Conservation (phyloP, 2,113 vertebrate species). For the Plotosus lineatus region DNA sequence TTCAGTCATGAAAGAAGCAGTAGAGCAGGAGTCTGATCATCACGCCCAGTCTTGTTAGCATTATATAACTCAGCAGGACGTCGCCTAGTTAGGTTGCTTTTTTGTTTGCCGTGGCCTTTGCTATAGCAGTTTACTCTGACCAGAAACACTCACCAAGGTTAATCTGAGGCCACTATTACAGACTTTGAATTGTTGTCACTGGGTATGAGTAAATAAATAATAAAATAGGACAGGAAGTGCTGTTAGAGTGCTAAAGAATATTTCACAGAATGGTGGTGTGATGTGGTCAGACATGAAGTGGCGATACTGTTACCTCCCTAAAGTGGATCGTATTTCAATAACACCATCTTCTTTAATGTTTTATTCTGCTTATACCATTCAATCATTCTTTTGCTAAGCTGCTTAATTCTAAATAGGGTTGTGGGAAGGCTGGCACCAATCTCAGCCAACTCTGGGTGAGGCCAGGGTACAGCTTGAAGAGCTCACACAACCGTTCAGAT, state of each 20-base stretch:
- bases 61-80: neutral
- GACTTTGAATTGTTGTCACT: neutral
- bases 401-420: too few relatives aligned
- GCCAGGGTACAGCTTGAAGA: too few relatives aligned
- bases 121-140: neutral
- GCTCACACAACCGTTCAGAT: too few relatives aligned
- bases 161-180: neutral
- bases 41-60: neutral
- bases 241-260: neutral
- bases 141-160: neutral
- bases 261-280: neutral
- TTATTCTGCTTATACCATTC: neutral
- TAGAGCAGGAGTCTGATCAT: neutral
- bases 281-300: neutral
- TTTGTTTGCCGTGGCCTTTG: neutral
- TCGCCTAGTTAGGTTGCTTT: neutral
- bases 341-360: neutral
- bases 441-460: too few relatives aligned
- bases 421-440: too few relatives aligned
- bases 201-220: neutral
- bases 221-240: neutral
- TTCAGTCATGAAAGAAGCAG: neutral
- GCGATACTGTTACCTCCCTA: neutral
- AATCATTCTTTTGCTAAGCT: too few relatives aligned
- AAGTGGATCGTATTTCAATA: neutral